Evolutionary conservation across 2,888 invertebrate species (phyloP), one percentile per base, ranked within the genome.

Genomic region (Tipula confusa): DNA sequence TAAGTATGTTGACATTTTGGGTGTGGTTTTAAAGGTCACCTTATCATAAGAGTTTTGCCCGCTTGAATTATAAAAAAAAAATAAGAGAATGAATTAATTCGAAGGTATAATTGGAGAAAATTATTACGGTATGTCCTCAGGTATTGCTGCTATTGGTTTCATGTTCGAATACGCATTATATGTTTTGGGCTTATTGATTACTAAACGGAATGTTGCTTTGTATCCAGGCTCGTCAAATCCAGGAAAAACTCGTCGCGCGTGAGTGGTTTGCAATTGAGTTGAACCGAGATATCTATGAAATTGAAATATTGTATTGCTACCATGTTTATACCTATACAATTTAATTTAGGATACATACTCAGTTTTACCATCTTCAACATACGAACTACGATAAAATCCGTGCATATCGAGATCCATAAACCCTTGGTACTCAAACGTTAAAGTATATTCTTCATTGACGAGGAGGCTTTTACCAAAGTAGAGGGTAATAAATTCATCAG

Each of bases 1-100:
- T 1, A 96, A 89, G 87, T 97, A 96, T 0, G 96, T 94, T 0
- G 95, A 93, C 95, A 96, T 96, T 83, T 88, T 88, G 0, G 93
- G 93, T 0, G 93, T 92, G 38, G 91, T 90, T 79, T 89, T 86
- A 87, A 93, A 93, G 13, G 84, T 84, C 80, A 87, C 86, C 85
- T 85, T 85, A 28, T 28, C 84, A 11, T 43, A 43, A 43, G 15
- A 0, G 5, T 1, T 43, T n/a, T 4, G n/a, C 4, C 15, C 43
- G n/a, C 43, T 43, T n/a, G 15, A 43, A 43, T 43, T 28, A 29
- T 13, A 15, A 15, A 29, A 11, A n/a, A 64, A 64, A 64, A 2
- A 1, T 15, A 64, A 64, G 6, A n/a, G 6, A 79, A n/a, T n/a
- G 9, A 24, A 24, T 79, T 79, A 79, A 9, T 0, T n/a, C 5